Base-by-base conservation (phyloP, 2,113 vertebrate genomes). In the Brachypteracias leptosomus region DNA sequence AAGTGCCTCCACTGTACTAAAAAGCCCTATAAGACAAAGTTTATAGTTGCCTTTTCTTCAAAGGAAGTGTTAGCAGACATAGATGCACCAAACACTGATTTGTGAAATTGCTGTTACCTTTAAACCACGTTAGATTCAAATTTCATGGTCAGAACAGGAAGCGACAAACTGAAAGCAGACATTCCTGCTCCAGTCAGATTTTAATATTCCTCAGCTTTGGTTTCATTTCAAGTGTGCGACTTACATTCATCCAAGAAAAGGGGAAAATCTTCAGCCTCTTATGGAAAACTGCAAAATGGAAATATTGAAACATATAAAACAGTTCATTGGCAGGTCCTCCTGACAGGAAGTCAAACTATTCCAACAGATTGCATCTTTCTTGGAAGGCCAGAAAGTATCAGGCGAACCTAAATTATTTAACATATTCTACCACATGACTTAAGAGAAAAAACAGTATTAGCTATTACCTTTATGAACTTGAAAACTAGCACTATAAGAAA, bases 211-310 rank as follows among this genome's bases (percentile, higher is more conserved):
- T 88, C 59, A 80, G 33, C 73, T 81, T 88, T 90, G 76, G 72
- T 90, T 95, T 96, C 19, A 67, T 67, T 94, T 95, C 92, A 95
- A 87, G 28, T 29, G 29, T 57, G 73, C 82, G 83, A 90, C 44
- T 89, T 85, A n/a, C 19, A 68, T 75, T 94, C 65, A 90, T 58
- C 49, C 88, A 92, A 93, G 57, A 88, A 75, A 67, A 19, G 24
- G 3, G 17, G 4, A 2, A n/a, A 51, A 38, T 40, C 54, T 4
- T 47, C 42, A 88, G 35, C 5, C 9, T 92, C 40, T 74, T 90
- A 55, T 22, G 72, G 73, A 89, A 94, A 92, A 87, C 38, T 68
- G 57, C 68, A 94, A 83, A 95, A 77, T 77, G 42, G 90, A 96
- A 94, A 71, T 57, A 28, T 3, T 78, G 65, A 94, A 94, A 87